These are phyloP conservation scores for Tinea trinotella DNA, from an alignment of 2,888 invertebrate species.

Conservation along the genomic window DNA sequence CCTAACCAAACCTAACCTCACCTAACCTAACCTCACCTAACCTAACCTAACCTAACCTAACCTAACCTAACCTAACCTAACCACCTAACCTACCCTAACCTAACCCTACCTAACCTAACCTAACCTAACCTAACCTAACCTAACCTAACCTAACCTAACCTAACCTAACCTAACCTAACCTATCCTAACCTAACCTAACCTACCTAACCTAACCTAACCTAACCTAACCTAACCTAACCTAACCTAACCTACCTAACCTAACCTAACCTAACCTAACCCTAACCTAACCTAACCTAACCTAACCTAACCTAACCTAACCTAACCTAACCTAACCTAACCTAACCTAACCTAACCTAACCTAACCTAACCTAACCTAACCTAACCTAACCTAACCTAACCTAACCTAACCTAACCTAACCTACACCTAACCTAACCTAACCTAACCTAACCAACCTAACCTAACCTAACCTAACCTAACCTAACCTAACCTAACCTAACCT, in stretches of 20 bases:
- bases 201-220: conserved; percentile 18
- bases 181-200: no score
- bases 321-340: conserved; percentile 21
- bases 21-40: conserved; percentile 21
- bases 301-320: conserved; percentile 22
- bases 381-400: conserved; percentile 17
- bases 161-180: conserved; percentile 22
- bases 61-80: conserved; percentile 20
- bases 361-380: conserved; percentile 18
- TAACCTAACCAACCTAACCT: no score
- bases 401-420: no score
- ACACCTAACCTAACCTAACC: no score
- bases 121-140: conserved; percentile 20
- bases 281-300: no score
- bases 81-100: no score
- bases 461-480: conserved; percentile 21
- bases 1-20: conserved; percentile 24
- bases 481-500: conserved; percentile 21
- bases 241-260: conserved; percentile 10
- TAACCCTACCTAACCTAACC: conserved; percentile 16
- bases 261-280: conserved; percentile 23
- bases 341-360: conserved; percentile 21
- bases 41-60: conserved; percentile 19
- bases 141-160: conserved; percentile 21
- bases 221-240: conserved; percentile 16